phyloP scores from a whole-genome alignment of 2,113 vertebrate genomes.

The Caloenas nicobarica region DNA sequence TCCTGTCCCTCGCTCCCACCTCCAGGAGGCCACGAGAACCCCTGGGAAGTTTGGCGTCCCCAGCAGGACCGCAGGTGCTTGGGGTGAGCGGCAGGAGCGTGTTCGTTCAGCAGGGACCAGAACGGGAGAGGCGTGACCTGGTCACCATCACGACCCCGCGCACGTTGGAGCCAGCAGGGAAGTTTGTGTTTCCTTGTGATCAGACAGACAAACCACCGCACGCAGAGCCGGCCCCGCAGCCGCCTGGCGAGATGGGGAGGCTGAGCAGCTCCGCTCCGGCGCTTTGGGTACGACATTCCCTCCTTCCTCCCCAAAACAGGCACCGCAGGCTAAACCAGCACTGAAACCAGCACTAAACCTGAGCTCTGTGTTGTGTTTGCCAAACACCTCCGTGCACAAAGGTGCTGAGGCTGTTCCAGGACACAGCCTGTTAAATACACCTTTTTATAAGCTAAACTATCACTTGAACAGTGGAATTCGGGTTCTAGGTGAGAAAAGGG shows the following conservation, averaged over 20 bases:
- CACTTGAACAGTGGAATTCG: background rate
- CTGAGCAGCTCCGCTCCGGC: background rate
- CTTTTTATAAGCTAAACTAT: background rate
- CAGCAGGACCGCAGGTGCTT: too few species aligned
- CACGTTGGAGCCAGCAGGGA: background rate
- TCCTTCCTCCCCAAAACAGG: background rate
- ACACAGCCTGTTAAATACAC: background rate
- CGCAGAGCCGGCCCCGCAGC: background rate
- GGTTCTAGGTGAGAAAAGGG: background rate
- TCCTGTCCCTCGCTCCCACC: rapidly evolving
- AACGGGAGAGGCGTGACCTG: too few species aligned
- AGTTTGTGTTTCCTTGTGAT: background rate
- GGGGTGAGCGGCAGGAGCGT: too few species aligned
- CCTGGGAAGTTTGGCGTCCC: too few species aligned
- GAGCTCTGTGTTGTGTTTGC: rapidly evolving
- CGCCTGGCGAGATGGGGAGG: background rate
- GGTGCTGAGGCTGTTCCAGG: background rate
- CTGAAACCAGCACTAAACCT: background rate
- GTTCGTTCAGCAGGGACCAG: too few species aligned
- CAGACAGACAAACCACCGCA: background rate
- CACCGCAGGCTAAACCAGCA: background rate
- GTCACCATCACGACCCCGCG: too few species aligned
- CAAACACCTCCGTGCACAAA: background rate
- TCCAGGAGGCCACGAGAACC: too few species aligned
- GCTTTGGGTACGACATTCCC: background rate